Base-by-base conservation (phyloP, 2,888 invertebrate genomes). In the Synergus laeviventris region DNA sequence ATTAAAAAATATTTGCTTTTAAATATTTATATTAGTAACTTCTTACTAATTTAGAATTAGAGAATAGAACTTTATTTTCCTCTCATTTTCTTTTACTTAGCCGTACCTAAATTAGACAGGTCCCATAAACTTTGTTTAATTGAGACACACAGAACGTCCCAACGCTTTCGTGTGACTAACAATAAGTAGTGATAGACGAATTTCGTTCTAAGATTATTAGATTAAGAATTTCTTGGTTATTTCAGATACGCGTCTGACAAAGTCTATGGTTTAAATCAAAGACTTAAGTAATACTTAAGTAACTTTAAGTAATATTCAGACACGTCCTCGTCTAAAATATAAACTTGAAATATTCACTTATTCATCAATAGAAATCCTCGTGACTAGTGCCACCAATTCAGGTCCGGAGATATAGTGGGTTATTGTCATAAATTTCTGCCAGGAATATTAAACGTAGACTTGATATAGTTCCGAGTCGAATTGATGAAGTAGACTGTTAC, bases 101-200 rank as follows among this genome's bases (percentile, higher is more conserved):
- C 42, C 42, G 16, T 21, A 24, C 9, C 16, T 45, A 24, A 66
- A 45, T 66, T 31, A 66, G 31, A 9, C 24, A 66, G 66, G 7
- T 42, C 42, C 24, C 45, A 45, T 45, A 21, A 66, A 45, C 45
- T 9, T 31, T 45, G 2, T 24, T 66, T 45, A 66, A 66, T 66
- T 66, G 39, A 64, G 42, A 64, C 18, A 49, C 66, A 14, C 45
- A 45, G 42, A 66, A 66, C 24, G 45, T 45, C 24, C 31, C 45
- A 39, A 45, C 12, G 3, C 21, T 45, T 74, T 66, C 64, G 61
- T 59, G 79, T 70, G 76, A 75, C 77, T 62, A n/a, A n/a, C n/a
- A n/a, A n/a, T n/a, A n/a, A n/a, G n/a, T n/a, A 36, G 54, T 38
- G 60, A 77, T 75, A 78, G 80, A 78, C 79, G 75, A 81, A 78